Evolutionary conservation across 2,113 vertebrate species (phyloP), one percentile per base, ranked within the genome.

Genomic region (Brachyhypopomus occidentalis): DNA sequence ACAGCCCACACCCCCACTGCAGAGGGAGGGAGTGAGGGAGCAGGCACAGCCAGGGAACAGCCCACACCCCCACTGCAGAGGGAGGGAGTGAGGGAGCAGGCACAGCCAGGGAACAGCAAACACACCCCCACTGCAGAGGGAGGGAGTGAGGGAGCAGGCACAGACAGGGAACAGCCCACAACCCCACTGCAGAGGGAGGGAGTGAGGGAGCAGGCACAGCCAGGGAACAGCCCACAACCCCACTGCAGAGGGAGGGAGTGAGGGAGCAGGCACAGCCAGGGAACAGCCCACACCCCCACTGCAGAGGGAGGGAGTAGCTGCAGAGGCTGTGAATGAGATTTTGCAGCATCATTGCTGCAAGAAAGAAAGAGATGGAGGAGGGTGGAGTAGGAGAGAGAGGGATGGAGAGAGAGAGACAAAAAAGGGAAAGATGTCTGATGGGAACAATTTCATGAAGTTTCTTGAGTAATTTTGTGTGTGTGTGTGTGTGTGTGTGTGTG

Each of bases 301-400:
- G 79, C 79, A 63, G 77, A 58, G 76, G 48, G 77, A 41, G 48
- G n/a, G n/a, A 41, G 77, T 7, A 62, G 45, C 38, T 23, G n/a
- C 27, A 79, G 58, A 36, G 25, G 22, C n/a, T 80, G 79, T 80
- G 79, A 80, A 80, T 75, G 79, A 58, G 79, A 71, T 80, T 80
- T 80, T 80, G 79, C 79, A 80, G 79, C 79, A 80, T 80, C 79
- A 80, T 66, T 80, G 79, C 77, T 86, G 87, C 85, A 84, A 88
- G 58, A 84, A 72, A 86, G 11, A 72, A 60, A 25, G 84, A 77
- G 70, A 14, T 14, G 14, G 48, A 36, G 52, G 56, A 58, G 58
- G 69, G 19, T 55, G 79, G 9, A 34, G 34, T 4, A 30, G 19
- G 78, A 19, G 41, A 77, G 81, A 66, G 75, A 71, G 1, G 3